Evolutionary conservation across 2,797 vertebrate genomes (phyloP).

Genomic region (Lepilemur septentrionalis): DNA sequence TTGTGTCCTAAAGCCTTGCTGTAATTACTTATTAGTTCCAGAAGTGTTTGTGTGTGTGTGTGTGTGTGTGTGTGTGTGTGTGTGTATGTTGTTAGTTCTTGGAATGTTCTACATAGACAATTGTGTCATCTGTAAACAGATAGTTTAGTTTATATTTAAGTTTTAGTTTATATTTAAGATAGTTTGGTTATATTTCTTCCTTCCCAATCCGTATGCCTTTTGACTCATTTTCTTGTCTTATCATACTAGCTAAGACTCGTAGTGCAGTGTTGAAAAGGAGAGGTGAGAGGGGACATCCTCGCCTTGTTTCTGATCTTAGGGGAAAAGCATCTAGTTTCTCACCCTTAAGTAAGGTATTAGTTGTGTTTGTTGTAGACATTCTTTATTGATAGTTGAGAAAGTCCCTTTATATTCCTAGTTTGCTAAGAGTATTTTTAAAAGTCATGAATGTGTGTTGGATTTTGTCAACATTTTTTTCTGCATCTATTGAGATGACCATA

Average conservation of each 20-base stretch:
- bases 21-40: no score
- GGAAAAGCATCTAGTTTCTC: not conserved
- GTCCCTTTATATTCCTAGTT: not conserved
- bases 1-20: not conserved
- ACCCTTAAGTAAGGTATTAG: not conserved
- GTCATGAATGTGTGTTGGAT: not conserved
- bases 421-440: not conserved
- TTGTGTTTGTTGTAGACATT: not conserved
- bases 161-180: no score
- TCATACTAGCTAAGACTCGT: not conserved
- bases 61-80: no score
- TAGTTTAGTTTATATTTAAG: no score
- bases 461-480: not conserved
- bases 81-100: not conserved
- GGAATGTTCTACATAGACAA: not conserved
- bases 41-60: not conserved
- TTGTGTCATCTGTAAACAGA: not conserved
- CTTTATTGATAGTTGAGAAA: not conserved
- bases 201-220: not conserved
- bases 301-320: not conserved
- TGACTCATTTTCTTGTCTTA: not conserved
- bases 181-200: not conserved
- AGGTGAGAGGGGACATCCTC: not conserved
- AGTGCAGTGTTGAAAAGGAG: no score
- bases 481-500: not conserved